Conservation (phyloP, 2,888 invertebrate species). For the Biston betularia region DNA sequence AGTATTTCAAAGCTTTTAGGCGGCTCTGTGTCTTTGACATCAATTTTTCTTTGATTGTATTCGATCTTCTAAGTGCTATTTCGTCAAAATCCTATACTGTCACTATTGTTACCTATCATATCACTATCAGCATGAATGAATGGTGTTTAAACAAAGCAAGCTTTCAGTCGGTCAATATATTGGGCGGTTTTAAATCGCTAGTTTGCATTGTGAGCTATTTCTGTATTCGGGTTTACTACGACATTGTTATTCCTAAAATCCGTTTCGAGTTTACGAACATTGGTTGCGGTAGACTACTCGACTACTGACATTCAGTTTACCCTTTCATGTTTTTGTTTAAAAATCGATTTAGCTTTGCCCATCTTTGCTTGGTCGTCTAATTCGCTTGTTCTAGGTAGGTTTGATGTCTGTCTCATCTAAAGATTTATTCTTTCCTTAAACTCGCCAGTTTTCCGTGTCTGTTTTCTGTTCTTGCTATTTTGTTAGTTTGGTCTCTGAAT, state of each 20-base stretch:
- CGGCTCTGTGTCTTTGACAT: too few relatives aligned
- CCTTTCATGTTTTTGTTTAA: slow-evolving; percentile 11
- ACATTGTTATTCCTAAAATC: slow-evolving; percentile 25
- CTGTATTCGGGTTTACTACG: slow-evolving; percentile 34
- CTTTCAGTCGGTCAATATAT: slow-evolving; percentile 25
- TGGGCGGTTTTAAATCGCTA: slow-evolving; percentile 21
- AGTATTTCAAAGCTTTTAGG: too few relatives aligned
- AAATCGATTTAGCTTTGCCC: slow-evolving; percentile 13
- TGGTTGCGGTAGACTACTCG: slow-evolving; percentile 7
- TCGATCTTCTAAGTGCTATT: too few relatives aligned
- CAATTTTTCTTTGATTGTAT: too few relatives aligned
- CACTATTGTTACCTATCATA: background rate
- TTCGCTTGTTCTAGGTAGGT: background rate
- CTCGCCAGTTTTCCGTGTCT: too few relatives aligned
- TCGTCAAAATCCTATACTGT: too few relatives aligned
- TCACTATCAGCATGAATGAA: slow-evolving; percentile 4
- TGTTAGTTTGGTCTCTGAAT: too few relatives aligned
- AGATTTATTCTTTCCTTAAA: too few relatives aligned
- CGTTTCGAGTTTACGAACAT: slow-evolving; percentile 10
- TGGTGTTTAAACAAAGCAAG: slow-evolving; percentile 26
- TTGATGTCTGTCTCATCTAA: background rate
- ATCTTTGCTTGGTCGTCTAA: background rate
- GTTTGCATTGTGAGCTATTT: slow-evolving; percentile 33
- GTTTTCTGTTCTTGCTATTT: too few relatives aligned
- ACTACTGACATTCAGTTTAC: background rate